Evolutionary conservation across 2,888 invertebrate species (phyloP).

Genomic region (Cheilosia urbana): DNA sequence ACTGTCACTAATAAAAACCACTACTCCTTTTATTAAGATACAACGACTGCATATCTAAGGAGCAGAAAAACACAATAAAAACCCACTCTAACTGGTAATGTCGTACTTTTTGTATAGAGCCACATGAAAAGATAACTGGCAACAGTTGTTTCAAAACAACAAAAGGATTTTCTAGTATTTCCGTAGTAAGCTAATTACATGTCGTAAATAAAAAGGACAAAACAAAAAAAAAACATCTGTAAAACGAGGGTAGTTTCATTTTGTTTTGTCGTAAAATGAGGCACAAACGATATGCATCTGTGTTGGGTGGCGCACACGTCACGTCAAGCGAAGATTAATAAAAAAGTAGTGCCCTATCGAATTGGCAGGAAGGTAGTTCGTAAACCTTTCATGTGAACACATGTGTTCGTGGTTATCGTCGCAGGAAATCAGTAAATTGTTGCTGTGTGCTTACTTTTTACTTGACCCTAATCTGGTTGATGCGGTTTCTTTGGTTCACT

Average conservation of each 20-base stretch:
- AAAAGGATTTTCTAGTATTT: conserved; percentile 32
- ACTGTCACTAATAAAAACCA: too few relatives aligned
- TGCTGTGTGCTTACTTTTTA: neutral
- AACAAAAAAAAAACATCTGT: neutral
- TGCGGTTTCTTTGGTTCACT: conserved; percentile 16
- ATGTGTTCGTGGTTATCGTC: conserved; percentile 9
- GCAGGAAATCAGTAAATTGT: conserved; percentile 21
- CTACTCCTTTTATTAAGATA: too few relatives aligned
- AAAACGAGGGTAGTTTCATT: neutral
- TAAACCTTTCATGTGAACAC: neutral
- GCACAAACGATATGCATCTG: conserved; percentile 5
- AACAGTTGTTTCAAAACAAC: conserved; percentile 16
- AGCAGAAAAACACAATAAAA: too few relatives aligned
- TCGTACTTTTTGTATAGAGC: neutral
- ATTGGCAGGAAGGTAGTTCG: neutral
- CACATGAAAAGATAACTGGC: conserved; percentile 2
- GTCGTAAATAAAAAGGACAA: neutral
- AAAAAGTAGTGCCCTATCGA: neutral
- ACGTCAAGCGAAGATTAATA: neutral
- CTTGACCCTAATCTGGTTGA: conserved; percentile 34
- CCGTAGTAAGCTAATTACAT: neutral
- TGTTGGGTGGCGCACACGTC: neutral
- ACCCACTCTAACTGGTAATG: neutral
- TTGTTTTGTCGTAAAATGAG: neutral
- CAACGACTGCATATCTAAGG: too few relatives aligned